phyloP scores from a whole-genome alignment of 2,888 invertebrate genomes.

The Ochropleura leucogaster region DNA sequence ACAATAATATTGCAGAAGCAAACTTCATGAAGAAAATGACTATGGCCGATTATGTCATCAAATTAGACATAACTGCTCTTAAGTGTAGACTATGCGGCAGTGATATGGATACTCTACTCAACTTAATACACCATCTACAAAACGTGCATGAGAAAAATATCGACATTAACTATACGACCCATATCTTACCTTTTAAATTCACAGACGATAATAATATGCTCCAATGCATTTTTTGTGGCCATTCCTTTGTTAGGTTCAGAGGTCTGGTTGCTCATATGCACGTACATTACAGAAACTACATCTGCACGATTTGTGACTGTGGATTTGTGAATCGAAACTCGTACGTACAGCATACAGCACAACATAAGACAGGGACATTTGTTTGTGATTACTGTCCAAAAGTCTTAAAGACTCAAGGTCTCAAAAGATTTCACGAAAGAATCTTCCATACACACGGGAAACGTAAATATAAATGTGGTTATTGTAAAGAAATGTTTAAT shows the following conservation, averaged over 20 bases:
- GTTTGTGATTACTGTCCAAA: constrained; percentile 81
- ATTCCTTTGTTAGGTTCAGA: constrained; percentile 53
- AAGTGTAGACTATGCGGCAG: constrained; percentile 56
- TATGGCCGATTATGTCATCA: constrained; percentile 73
- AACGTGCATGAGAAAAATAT: constrained; percentile 64
- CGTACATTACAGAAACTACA: constrained; percentile 72
- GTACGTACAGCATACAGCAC: constrained; percentile 56
- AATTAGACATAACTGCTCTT: constrained; percentile 74
- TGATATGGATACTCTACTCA: constrained; percentile 59
- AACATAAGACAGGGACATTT: constrained; percentile 70
- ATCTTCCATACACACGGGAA: constrained; percentile 61
- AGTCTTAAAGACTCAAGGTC: constrained; percentile 77
- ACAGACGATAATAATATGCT: constrained; percentile 61
- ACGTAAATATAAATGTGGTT: constrained; percentile 67
- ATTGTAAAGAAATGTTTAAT: constrained; percentile 73
- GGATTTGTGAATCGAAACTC: constrained; percentile 72
- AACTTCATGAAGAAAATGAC: constrained; percentile 71
- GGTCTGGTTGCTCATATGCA: constrained; percentile 74
- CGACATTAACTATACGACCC: constrained; percentile 66
- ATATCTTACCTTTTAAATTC: constrained; percentile 76
- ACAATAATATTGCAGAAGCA: constrained; percentile 64
- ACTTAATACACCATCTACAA: constrained; percentile 62
- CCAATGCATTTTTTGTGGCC: constrained; percentile 51
- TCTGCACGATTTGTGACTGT: constrained; percentile 68
- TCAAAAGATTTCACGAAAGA: constrained; percentile 80